Percentiles rank a stretch among this genome's conserved stretches.
Evolutionary conservation across 2,797 vertebrate species (phyloP).

Genomic region (Mus spretus): DNA sequence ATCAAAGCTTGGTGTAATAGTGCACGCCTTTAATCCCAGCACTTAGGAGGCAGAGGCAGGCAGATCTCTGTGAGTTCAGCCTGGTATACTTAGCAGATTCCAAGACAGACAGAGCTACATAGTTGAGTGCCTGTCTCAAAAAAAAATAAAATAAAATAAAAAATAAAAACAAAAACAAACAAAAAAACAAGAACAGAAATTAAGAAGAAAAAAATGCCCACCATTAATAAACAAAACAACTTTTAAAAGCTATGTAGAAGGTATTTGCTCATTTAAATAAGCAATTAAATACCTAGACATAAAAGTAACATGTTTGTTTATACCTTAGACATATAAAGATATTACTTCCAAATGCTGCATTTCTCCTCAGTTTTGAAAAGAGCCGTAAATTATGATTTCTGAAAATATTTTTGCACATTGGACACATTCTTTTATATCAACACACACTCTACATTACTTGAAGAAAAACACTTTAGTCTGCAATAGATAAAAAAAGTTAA

Average conservation of each 20-base stretch:
- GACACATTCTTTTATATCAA: constrained; percentile 16
- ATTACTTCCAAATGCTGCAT: neutral
- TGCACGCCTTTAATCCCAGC: neutral
- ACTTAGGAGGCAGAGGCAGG: neutral
- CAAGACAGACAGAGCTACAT: neutral
- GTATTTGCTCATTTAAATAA: neutral
- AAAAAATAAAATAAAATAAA: neutral
- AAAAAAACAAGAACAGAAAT: neutral
- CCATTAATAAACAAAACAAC: neutral
- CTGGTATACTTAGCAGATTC: neutral
- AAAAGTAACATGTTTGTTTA: neutral
- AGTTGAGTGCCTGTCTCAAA: neutral
- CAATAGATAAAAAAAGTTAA: neutral
- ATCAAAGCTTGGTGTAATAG: neutral
- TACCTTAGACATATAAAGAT: neutral
- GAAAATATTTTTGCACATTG: neutral
- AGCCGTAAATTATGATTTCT: neutral
- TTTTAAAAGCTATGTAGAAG: neutral
- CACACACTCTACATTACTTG: neutral
- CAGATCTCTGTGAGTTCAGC: neutral
- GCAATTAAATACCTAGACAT: neutral
- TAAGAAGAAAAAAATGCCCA: neutral
- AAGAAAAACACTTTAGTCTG: constrained; percentile 27
- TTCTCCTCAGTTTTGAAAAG: neutral
- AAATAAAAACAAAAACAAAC: neutral